Evolutionary conservation across 2,888 invertebrate genomes (phyloP).

Genomic region (Deilephila porcellus): DNA sequence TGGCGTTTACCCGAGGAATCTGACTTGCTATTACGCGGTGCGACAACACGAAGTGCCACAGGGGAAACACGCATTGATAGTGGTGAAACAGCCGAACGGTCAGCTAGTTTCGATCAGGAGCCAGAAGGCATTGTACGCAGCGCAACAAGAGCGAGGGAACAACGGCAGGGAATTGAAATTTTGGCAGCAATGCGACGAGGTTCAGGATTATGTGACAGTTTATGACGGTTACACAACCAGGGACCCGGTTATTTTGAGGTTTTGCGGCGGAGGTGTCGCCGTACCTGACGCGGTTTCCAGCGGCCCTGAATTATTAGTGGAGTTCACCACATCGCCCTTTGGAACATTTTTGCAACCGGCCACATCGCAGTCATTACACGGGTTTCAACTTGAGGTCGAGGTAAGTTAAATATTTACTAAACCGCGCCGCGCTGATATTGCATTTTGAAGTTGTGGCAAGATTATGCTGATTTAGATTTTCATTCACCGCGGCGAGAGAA

Average conservation of each 20-base stretch:
- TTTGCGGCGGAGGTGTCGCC: conserved; percentile 94
- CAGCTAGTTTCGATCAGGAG: conserved; percentile 93
- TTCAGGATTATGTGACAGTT: conserved; percentile 94
- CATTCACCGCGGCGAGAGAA: neutral
- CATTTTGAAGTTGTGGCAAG: conserved; percentile 35
- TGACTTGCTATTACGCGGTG: conserved; percentile 97
- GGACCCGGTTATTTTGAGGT: conserved; percentile 94
- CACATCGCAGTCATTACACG: conserved; percentile 91
- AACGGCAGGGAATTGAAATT: conserved; percentile 86
- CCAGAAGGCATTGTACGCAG: conserved; percentile 88
- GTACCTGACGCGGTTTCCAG: conserved; percentile 94
- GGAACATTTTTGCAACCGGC: conserved; percentile 94
- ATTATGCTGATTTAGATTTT: conserved; percentile 8
- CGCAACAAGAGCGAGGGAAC: conserved; percentile 84
- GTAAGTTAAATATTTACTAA: conserved; percentile 51
- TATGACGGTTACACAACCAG: conserved; percentile 95
- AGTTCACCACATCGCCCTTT: conserved; percentile 95
- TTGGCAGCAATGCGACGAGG: conserved; percentile 94
- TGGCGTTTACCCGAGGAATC: conserved; percentile 96
- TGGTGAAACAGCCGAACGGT: conserved; percentile 93
- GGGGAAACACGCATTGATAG: conserved; percentile 94
- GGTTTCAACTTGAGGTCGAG: conserved; percentile 94
- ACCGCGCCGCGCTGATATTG: conserved; percentile 34
- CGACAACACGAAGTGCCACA: conserved; percentile 93
- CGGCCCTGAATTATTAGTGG: conserved; percentile 94